phyloP scores from a whole-genome alignment of 2,888 invertebrate species.

The Leuctra nigra region DNA sequence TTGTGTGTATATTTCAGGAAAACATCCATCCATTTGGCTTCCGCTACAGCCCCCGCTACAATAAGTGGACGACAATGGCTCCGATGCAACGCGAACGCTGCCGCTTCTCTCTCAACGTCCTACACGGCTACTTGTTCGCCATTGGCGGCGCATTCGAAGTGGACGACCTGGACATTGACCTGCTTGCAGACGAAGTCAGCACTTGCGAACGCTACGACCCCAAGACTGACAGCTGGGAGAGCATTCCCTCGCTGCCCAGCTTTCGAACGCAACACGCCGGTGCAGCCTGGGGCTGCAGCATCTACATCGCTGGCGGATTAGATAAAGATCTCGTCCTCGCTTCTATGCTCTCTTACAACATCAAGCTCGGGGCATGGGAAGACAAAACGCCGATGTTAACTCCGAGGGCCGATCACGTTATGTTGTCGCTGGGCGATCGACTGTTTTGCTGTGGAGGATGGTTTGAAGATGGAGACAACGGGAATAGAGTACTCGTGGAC shows the following conservation, averaged over 20 bases:
- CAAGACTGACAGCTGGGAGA: constrained; percentile 50
- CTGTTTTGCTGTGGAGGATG: constrained; percentile 61
- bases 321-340: constrained; percentile 48
- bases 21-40: constrained; percentile 68
- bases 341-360: constrained; percentile 48
- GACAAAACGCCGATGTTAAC: constrained; percentile 48
- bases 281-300: constrained; percentile 37
- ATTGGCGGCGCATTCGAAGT: constrained; percentile 57
- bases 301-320: constrained; percentile 46
- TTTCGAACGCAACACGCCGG: constrained; percentile 55
- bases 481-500: constrained; percentile 49
- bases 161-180: constrained; percentile 41
- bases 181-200: constrained; percentile 31
- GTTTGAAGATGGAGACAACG: constrained; percentile 42
- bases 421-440: constrained; percentile 48
- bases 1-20: constrained; percentile 50
- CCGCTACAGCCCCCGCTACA: constrained; percentile 52
- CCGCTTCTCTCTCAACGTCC: constrained; percentile 56
- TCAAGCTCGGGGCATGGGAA: constrained; percentile 48
- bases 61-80: constrained; percentile 61
- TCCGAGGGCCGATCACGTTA: constrained; percentile 58
- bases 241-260: constrained; percentile 48
- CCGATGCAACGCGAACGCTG: constrained; percentile 60
- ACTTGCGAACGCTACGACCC: constrained; percentile 56
- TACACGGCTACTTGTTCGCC: constrained; percentile 49